Evolutionary conservation across 2,113 vertebrate genomes (phyloP).

Genomic region (Passer domesticus): DNA sequence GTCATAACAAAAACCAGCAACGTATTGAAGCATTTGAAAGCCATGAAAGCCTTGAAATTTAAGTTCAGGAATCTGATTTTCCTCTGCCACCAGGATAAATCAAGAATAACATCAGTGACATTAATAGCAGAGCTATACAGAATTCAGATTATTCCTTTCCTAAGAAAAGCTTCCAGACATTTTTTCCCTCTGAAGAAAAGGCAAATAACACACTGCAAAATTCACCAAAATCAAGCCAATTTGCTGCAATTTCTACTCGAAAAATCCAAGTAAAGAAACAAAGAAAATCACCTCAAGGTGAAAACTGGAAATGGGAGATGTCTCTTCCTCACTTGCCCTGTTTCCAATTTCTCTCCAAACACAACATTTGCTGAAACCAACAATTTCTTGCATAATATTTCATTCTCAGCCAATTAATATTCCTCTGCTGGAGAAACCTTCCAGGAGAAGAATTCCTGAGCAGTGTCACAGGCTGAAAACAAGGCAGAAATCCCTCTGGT

Average conservation of each 20-base stretch:
- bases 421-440: not conserved
- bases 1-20: slow-evolving; percentile 8
- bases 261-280: not conserved
- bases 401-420: not conserved
- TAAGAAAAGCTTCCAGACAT: not conserved
- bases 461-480: not conserved
- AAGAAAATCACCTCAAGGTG: not conserved
- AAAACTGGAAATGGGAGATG: not conserved
- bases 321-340: not conserved
- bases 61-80: not conserved
- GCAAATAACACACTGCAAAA: not conserved
- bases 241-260: not conserved
- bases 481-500: not conserved
- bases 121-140: not conserved
- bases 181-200: not conserved
- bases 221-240: not conserved
- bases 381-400: not conserved
- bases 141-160: not conserved
- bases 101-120: not conserved
- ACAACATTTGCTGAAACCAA: not conserved
- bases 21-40: not conserved
- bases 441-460: not conserved
- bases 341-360: not conserved
- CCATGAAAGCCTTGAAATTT: slow-evolving; percentile 11
- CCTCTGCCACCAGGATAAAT: not conserved